A percentile compares a stretch with the other conserved stretches of the same genome.
phyloP scores from a whole-genome alignment of 2,888 invertebrate genomes.

The Encarsia formosa region DNA sequence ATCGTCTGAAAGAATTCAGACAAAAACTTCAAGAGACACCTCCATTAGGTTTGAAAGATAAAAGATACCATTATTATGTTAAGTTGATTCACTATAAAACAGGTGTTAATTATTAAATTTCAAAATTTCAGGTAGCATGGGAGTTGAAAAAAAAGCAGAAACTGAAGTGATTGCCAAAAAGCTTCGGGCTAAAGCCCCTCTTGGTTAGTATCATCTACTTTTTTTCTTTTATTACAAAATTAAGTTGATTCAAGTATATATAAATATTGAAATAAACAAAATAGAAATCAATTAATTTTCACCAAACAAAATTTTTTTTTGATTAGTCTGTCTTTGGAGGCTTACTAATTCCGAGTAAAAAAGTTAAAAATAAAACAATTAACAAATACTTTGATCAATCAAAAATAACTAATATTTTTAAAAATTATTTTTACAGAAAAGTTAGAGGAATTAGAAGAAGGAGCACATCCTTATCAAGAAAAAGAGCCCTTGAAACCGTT shows the following conservation, averaged over 20 bases:
- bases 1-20: constrained; percentile 65
- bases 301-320: too few relatives aligned
- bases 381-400: too few relatives aligned
- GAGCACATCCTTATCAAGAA: constrained; percentile 70
- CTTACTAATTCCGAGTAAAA: too few relatives aligned
- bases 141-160: constrained; percentile 3
- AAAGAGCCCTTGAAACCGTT: constrained; percentile 79
- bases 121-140: constrained; percentile 5
- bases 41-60: constrained; percentile 55
- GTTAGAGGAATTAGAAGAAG: constrained; percentile 32
- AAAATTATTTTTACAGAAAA: constrained; percentile 5
- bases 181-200: constrained; percentile 16
- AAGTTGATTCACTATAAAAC: not conserved
- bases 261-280: too few relatives aligned
- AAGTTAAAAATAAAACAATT: too few relatives aligned
- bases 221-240: too few relatives aligned
- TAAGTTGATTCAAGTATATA: too few relatives aligned
- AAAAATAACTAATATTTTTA: not conserved
- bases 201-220: constrained; percentile 8
- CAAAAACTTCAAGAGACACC: constrained; percentile 67
- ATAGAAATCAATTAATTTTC: too few relatives aligned
- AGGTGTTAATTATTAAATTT: not conserved
- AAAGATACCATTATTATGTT: not conserved
- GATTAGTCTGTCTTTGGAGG: too few relatives aligned
- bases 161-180: not conserved